Evolutionary conservation across 2,888 invertebrate genomes (phyloP).

Genomic region (Aspidiotus rigidus): DNA sequence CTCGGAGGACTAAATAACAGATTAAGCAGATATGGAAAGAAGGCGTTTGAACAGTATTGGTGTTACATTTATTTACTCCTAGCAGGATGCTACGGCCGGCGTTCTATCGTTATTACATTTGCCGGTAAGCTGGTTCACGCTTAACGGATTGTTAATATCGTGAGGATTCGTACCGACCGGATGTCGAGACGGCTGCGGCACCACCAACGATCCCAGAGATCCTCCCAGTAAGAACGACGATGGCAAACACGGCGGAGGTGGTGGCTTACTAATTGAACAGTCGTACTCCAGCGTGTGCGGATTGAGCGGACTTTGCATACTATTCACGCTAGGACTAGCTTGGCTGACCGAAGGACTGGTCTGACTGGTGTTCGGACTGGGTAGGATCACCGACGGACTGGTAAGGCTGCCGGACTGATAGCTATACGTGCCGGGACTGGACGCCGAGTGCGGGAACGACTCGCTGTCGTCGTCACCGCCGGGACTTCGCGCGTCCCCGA

Average conservation of each 20-base stretch:
- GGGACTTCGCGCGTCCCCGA: conserved; percentile 59
- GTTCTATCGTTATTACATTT: conserved; percentile 36
- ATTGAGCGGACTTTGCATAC: conserved; percentile 46
- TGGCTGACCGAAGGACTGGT: conserved; percentile 52
- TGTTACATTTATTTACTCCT: no score
- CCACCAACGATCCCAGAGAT: conserved; percentile 7
- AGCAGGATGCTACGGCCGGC: no score
- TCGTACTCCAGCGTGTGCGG: conserved; percentile 43
- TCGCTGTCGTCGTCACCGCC: conserved; percentile 56
- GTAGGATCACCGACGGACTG: conserved; percentile 59
- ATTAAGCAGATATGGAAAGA: no score
- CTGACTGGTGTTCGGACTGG: conserved; percentile 66
- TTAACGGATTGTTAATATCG: conserved; percentile 84
- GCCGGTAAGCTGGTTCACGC: conserved; percentile 66
- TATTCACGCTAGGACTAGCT: conserved; percentile 51
- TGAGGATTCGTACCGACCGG: conserved; percentile 86
- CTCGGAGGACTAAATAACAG: no score
- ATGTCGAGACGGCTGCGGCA: conserved; percentile 49
- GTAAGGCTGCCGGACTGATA: conserved; percentile 57
- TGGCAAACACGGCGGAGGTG: conserved; percentile 38
- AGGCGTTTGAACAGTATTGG: no score
- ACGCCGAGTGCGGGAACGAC: conserved; percentile 46
- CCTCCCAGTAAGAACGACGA: conserved; percentile 47
- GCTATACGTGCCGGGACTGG: conserved; percentile 54
- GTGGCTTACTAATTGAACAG: conserved; percentile 41